Percentiles rank a stretch among this genome's conserved stretches.
These are phyloP conservation scores for Melieria crassipennis DNA, from an alignment of 2,888 invertebrate species.

Conservation along the genomic window DNA sequence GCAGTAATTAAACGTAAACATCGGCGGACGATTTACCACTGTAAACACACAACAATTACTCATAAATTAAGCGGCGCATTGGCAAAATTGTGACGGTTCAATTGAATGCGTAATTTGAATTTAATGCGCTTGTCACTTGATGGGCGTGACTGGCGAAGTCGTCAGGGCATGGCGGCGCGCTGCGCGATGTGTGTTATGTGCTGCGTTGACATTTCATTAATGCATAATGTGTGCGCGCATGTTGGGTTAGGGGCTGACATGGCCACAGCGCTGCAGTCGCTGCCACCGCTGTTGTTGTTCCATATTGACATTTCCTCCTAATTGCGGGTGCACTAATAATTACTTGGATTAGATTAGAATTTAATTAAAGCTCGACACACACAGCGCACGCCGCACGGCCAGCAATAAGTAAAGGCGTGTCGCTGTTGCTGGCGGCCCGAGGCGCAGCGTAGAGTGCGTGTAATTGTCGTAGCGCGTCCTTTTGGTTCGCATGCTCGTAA, in stretches of 20 bases:
- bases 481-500: too few species aligned
- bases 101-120: constrained; percentile 27
- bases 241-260: not conserved
- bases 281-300: not conserved
- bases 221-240: constrained; percentile 2
- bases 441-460: too few species aligned
- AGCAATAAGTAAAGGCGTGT: too few species aligned
- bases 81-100: constrained; percentile 21
- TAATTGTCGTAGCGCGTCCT: too few species aligned
- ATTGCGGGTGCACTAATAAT: constrained; percentile 8
- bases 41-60: constrained; percentile 2
- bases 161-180: not conserved
- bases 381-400: too few species aligned
- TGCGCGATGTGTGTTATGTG: constrained; percentile 9
- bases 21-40: not conserved
- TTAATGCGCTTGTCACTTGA: constrained; percentile 22
- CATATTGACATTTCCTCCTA: constrained; percentile 12
- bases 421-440: too few species aligned
- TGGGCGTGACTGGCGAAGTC: constrained; percentile 1
- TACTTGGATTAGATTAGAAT: constrained; percentile 7
- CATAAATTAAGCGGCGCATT: not conserved
- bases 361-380: not conserved
- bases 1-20: too few species aligned
- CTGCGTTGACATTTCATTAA: constrained; percentile 9
- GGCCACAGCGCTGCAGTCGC: not conserved